A percentile compares a stretch with the other conserved stretches of the same genome.
These are phyloP conservation scores for Zingel zingel DNA, from an alignment of 2,113 vertebrate genomes.

Conservation along the genomic window DNA sequence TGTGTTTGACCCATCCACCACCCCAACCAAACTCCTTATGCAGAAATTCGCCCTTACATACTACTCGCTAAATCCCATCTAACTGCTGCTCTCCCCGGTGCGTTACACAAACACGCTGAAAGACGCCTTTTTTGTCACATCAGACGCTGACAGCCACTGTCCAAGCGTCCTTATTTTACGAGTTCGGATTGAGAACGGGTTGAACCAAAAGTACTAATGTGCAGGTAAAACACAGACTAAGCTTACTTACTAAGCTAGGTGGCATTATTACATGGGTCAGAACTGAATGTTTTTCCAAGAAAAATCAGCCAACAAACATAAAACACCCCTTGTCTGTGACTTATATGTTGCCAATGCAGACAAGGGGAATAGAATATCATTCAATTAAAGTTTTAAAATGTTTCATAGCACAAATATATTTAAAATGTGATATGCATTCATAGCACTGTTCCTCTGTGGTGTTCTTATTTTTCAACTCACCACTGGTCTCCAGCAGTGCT, in stretches of 20 bases:
- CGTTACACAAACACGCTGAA: no score
- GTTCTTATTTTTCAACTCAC: not conserved
- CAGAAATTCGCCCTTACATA: no score
- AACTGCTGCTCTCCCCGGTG: no score
- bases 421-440: not conserved
- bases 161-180: no score
- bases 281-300: not conserved
- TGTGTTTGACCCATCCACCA: no score
- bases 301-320: not conserved
- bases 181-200: no score
- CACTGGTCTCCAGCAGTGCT: not conserved
- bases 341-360: not conserved
- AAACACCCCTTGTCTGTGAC: not conserved
- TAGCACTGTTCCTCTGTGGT: not conserved
- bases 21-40: no score
- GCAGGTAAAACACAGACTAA: not conserved
- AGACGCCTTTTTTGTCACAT: no score
- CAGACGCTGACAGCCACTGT: no score
- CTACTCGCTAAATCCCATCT: no score
- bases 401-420: not conserved
- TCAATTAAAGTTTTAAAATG: not conserved
- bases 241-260: not conserved
- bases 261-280: not conserved
- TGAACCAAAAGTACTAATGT: no score
- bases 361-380: not conserved